Evolutionary conservation across 2,113 vertebrate species (phyloP), one percentile per base, ranked within the genome.

Genomic region (Coregonus clupeaformis): DNA sequence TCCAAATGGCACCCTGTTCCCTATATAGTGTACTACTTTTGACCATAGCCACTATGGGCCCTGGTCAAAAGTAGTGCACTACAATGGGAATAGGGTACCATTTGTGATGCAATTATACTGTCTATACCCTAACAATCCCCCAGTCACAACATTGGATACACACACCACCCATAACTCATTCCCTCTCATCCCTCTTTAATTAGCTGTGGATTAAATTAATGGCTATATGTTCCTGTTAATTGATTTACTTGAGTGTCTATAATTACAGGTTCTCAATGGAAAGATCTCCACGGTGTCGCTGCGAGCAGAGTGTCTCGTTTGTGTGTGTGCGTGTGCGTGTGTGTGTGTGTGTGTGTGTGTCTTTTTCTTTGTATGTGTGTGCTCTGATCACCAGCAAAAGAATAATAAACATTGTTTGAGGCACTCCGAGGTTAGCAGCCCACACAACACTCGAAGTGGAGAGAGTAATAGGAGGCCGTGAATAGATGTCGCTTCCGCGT

Each of bases 211-310:
- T 91, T 92, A 90, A 90, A 92, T 93, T 92, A 91, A 93, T 91
- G 91, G 89, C 92, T 91, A 90, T 91, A 90, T 87, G 89, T 89
- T 92, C 84, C 71, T 55, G 80, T 89, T 93, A 91, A 93, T 93
- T 92, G 91, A 92, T 93, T 91, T 90, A 91, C 89, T 88, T 84
- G 82, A 91, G 89, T 91, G 82, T 87, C 81, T 90, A 88, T 93
- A 93, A 92, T 93, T 93, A 92, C 89, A 90, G 89, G 84, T 90
- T 90, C 84, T 90, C 86, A 91, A 91, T 89, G 87, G 89, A 91
- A 89, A 87, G 86, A 88, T 90, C 76, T 77, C 71, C 27, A 24
- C 77, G 22, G 74, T 79, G 85, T 87, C 66, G 76, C 85, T 75
- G 32, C 76, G 82, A 85, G 87, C 86, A 80, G 81, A 67, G 22